A percentile compares a stretch with the other conserved stretches of the same genome.
phyloP scores from a whole-genome alignment of 2,888 invertebrate species.

The Drosophila peninsularis region DNA sequence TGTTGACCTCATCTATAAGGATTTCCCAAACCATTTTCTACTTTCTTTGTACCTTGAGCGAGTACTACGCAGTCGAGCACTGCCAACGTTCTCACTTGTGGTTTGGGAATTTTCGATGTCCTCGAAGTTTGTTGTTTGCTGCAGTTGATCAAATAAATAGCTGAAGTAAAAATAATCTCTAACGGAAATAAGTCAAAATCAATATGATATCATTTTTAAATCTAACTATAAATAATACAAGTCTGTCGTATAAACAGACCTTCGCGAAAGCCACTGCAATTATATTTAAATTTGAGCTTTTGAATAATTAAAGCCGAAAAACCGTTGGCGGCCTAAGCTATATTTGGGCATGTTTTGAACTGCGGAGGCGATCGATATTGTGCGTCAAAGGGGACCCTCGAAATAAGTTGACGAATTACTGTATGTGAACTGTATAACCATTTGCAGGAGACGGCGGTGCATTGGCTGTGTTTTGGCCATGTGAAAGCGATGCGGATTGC shows the following conservation, averaged over 20 bases:
- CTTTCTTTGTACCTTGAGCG: background rate
- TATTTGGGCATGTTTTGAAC: constrained; percentile 1
- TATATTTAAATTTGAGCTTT: constrained; percentile 15
- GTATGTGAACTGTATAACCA: too few relatives aligned
- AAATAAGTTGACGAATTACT: too few relatives aligned
- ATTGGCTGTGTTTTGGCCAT: constrained; percentile 81
- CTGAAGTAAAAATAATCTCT: background rate
- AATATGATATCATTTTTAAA: constrained; percentile 13
- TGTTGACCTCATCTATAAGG: background rate
- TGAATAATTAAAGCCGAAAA: constrained; percentile 28
- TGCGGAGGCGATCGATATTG: constrained; percentile 16
- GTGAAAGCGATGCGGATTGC: constrained; percentile 80
- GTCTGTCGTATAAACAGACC: background rate
- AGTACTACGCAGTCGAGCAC: background rate
- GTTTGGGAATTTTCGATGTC: background rate
- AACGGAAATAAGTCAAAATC: constrained; percentile 18
- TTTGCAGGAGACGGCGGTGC: constrained; percentile 64
- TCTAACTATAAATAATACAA: constrained; percentile 8
- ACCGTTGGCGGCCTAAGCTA: background rate
- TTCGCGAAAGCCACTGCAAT: constrained; percentile 13
- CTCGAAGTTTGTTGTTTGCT: background rate
- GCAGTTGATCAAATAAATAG: background rate
- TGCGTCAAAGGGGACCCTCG: constrained; percentile 5
- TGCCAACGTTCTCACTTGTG: background rate
- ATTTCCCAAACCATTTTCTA: background rate